A percentile compares a stretch with the other conserved stretches of the same genome.
Conservation (phyloP, 2,888 invertebrate species). For the Geophilus truncorum region DNA sequence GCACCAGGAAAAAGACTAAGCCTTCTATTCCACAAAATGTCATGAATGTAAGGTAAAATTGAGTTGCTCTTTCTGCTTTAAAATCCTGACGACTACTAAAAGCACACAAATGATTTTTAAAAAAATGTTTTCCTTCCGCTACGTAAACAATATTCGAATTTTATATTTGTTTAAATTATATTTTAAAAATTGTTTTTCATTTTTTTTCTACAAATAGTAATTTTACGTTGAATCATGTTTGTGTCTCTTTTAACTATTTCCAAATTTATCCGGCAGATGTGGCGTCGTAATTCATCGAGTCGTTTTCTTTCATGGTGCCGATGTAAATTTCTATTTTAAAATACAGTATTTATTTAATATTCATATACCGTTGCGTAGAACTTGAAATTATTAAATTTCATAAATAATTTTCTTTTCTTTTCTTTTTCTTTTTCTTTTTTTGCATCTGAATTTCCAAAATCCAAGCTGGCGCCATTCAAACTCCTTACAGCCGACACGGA, state of each 20-base stretch:
- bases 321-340: neutral
- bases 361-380: too few relatives aligned
- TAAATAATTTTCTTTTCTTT: too few relatives aligned
- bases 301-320: neutral
- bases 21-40: neutral
- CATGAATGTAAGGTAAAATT: neutral
- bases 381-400: too few relatives aligned
- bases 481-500: neutral
- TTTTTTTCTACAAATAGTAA: too few relatives aligned
- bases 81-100: neutral
- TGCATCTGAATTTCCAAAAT: neutral
- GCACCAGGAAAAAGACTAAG: neutral
- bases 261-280: conserved; percentile 15
- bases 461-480: neutral
- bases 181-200: too few relatives aligned
- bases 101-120: too few relatives aligned
- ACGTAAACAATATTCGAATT: too few relatives aligned
- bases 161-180: too few relatives aligned
- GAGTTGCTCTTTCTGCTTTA: neutral
- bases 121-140: too few relatives aligned
- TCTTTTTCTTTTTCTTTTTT: too few relatives aligned
- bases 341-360: too few relatives aligned
- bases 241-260: neutral
- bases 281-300: neutral
- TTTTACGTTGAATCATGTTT: too few relatives aligned